A percentile compares a stretch with the other conserved stretches of the same genome.
These are phyloP conservation scores for Saimiri boliviensis DNA, from an alignment of 2,113 vertebrate genomes.

Conservation along the genomic window DNA sequence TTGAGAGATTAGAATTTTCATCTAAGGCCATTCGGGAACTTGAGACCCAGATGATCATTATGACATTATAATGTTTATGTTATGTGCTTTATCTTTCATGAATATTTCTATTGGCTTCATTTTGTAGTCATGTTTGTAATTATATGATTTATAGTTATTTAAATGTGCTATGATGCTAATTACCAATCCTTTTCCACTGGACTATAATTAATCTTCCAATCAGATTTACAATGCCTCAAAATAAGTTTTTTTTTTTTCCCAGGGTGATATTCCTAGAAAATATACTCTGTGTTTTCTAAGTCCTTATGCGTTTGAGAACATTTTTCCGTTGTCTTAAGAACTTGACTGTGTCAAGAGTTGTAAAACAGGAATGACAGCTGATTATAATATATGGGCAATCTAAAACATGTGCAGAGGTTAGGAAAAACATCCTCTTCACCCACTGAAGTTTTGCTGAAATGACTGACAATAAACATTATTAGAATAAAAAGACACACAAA, in stretches of 20 bases:
- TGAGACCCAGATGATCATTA: not conserved
- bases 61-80: not conserved
- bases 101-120: not conserved
- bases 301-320: not conserved
- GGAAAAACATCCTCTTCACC: not conserved
- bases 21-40: not conserved
- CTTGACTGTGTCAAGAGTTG: not conserved
- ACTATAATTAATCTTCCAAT: not conserved
- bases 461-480: not conserved
- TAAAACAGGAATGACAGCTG: not conserved
- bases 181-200: not conserved
- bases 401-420: not conserved
- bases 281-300: not conserved
- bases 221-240: not conserved
- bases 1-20: not conserved
- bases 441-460: not conserved
- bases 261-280: not conserved
- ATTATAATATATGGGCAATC: not conserved
- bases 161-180: not conserved
- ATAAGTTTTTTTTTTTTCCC: not conserved
- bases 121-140: not conserved
- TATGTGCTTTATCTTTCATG: not conserved
- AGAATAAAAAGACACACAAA: not conserved
- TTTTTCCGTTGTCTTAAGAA: constrained; percentile 47
- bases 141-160: not conserved